These are phyloP conservation scores for Xylophagus ater DNA, from an alignment of 2,888 invertebrate species.

Conservation along the genomic window DNA sequence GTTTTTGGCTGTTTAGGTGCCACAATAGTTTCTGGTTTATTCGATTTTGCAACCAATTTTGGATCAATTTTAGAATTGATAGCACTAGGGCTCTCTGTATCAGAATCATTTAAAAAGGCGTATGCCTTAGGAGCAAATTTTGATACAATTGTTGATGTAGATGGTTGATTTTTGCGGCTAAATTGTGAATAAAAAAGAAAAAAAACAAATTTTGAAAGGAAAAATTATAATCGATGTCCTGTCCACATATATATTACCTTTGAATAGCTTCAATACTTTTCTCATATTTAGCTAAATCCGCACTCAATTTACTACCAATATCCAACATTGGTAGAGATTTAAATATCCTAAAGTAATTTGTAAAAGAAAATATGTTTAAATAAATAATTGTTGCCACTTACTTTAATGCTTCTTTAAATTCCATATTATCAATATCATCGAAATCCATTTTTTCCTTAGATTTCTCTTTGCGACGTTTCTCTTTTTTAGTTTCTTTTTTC, in stretches of 20 bases:
- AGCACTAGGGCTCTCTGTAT: no score
- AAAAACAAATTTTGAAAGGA: no score
- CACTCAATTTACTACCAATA: slow-evolving; percentile 24
- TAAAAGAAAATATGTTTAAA: slow-evolving; percentile 17
- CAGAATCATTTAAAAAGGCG: no score
- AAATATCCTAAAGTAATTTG: slow-evolving; percentile 50
- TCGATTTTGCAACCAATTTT: neutral
- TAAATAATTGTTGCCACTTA: slow-evolving; percentile 30
- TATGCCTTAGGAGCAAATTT: no score
- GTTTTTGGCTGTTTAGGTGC: slow-evolving; percentile 16
- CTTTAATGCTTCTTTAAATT: slow-evolving; percentile 57
- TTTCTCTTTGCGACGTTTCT: slow-evolving; percentile 55
- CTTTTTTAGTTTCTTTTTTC: slow-evolving; percentile 41
- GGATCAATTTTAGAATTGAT: no score
- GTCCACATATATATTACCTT: no score
- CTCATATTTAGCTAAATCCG: slow-evolving; percentile 27
- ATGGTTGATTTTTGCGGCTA: no score
- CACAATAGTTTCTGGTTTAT: slow-evolving; percentile 1
- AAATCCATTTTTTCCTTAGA: slow-evolving; percentile 46
- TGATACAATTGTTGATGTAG: no score
- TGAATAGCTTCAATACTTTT: slow-evolving; percentile 31
- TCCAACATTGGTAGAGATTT: slow-evolving; percentile 62
- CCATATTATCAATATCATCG: slow-evolving; percentile 50
- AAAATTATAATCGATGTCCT: no score
- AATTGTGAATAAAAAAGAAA: no score